Base-by-base conservation (phyloP, 2,888 invertebrate species). In the Galerucella calmariensis region DNA sequence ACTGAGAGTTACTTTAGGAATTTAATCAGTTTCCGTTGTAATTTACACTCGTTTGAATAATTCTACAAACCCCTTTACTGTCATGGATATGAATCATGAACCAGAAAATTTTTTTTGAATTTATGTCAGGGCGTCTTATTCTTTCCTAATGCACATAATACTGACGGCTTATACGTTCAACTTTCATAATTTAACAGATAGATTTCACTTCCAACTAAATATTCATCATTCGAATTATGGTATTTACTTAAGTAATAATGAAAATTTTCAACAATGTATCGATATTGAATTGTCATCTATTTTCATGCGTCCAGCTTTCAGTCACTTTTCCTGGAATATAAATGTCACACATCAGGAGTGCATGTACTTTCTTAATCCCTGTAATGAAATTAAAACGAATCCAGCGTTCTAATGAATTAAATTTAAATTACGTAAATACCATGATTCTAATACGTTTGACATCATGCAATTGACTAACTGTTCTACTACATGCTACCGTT, bases 401-500 rank as follows among this genome's bases (percentile, higher is more conserved):
- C 27, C 27, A 27, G 2, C 27, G 27, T 27, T 27, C 46, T 46
- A 14, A 48, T 11, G 4, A 48, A 20, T 0, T 20, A 14, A 3
- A 48, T 48, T 48, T 12, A 14, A 5, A 48, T 41, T 3, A 51
- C 5, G 8, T 46, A 67, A 51, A 67, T 53, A 58, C 41, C 24
- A 56, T 44, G 41, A 68, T 53, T 58, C 14, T 35, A 58, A 58
- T 41, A 0, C 11, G 2, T 10, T 20, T 56, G 10, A 56, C 20
- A 56, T 11, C 20, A 66, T n/a, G 41, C 58, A 71, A 71, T 71
- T 66, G 59, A 71, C 66, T 72, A 72, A 72, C 62, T n/a, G 63
- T 46, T 72, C 66, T 51, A 24, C 72, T 72, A 63, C 9, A 53
- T 63, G 53, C 53, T 69, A 24, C 53, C 4, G 4, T 27, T 4